Evolutionary conservation across 2,888 invertebrate species (phyloP), one percentile per base, ranked within the genome.

Genomic region (Rhabditoides inermis): DNA sequence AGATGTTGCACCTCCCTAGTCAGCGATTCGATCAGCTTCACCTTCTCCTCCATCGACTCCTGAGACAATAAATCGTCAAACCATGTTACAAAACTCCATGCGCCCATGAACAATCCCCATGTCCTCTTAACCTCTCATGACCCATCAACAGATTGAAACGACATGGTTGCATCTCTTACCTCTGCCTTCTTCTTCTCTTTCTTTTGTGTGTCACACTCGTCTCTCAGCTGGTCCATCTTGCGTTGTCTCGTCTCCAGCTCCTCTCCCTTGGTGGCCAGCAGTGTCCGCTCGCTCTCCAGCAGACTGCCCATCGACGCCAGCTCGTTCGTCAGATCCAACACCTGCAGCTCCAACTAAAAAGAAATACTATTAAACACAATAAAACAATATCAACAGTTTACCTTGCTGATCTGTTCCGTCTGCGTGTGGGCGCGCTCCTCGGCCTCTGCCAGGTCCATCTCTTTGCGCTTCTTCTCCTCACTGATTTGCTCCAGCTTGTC

Each of bases 281-380:
- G 50, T 7, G 44, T 41, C 27, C 60, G 39, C 30, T 66, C 66
- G 28, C 60, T 56, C 45, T 66, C 63, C 3, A 66, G 51, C 12
- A 62, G 51, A 20, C 55, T 39, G n/a, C 51, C 53, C 23, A 62
- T 30, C 0, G 66, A 62, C 15, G 63, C 47, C 2, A 63, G 15
- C 44, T 63, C 63, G 36, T 62, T 66, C 7, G 62, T 66, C 41
- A 66, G 37, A 35, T 66, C 63, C 25, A 53, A 39, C 49, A 63
- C 63, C 3, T 60, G 49, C 46, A 50, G 46, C 50, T 61, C 63
- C 30, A 63, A 35, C 61, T 61, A 35, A 49, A 53, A 49, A 35
- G 15, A 10, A 45, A 48, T 26, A 7, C 12, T n/a, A 32, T 32
- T 12, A 12, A 18, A 23, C 7, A 7, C 15, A 7, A 1, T 3